Percentiles rank a stretch among this genome's conserved stretches.
Evolutionary conservation across 2,113 vertebrate species (phyloP).

Genomic region (Saguinus imperator): DNA sequence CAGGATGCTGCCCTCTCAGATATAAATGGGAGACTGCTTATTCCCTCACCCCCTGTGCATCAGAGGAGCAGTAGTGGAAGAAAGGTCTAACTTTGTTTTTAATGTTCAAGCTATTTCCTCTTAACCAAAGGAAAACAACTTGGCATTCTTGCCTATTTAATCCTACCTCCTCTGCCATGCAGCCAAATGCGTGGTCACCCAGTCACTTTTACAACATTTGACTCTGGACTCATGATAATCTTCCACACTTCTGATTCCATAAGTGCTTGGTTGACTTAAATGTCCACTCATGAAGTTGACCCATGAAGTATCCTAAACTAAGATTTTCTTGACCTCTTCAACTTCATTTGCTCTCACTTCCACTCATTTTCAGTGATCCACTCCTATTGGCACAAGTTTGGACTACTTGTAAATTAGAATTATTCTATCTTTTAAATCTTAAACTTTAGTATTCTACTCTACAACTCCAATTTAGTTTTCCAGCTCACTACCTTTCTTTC

Average conservation of each 20-base stretch:
- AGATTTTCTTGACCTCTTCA: neutral
- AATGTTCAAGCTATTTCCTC: neutral
- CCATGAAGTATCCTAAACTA: neutral
- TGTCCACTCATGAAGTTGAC: neutral
- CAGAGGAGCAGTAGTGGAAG: neutral
- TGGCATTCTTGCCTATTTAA: neutral
- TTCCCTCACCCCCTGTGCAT: neutral
- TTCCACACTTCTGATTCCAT: neutral
- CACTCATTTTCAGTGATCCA: neutral
- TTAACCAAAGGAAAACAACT: neutral
- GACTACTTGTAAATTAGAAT: neutral
- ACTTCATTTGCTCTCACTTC: neutral
- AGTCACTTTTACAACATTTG: neutral
- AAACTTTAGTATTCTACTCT: neutral
- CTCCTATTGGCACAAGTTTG: neutral
- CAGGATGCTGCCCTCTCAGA: neutral
- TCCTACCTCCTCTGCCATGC: neutral
- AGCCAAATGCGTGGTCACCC: neutral
- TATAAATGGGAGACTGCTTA: neutral
- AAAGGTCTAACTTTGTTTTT: neutral
- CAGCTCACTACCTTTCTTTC: neutral
- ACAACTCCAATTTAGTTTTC: neutral
- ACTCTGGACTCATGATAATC: neutral
- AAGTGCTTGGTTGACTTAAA: neutral
- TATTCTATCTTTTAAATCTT: neutral